These are phyloP conservation scores for Lerema accius DNA, from an alignment of 1,140 invertebrate genomes.

Conservation along the genomic window DNA sequence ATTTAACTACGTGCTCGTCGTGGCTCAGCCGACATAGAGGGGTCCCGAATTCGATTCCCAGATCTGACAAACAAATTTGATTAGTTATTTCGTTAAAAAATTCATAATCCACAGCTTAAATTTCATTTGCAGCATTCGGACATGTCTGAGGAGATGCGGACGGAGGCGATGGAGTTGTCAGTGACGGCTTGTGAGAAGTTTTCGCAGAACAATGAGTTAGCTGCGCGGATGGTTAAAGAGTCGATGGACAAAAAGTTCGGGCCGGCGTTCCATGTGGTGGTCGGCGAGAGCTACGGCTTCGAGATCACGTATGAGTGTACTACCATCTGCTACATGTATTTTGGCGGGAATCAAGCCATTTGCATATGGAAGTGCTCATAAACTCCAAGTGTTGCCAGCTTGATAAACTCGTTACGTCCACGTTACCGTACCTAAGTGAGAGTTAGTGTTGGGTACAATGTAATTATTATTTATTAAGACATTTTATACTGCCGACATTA, in stretches of 20 bases:
- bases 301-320: conserved; percentile 95
- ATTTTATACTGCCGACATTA: too few species aligned
- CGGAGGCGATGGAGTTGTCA: conserved; percentile 94
- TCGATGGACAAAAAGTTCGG: conserved; percentile 97
- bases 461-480: conserved; percentile 7
- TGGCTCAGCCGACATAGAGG: too few species aligned
- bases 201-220: conserved; percentile 87
- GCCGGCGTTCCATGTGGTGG: conserved; percentile 95
- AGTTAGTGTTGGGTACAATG: conserved; percentile 8
- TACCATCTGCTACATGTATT: conserved; percentile 95
- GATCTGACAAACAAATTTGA: too few species aligned
- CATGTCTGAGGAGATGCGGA: conserved; percentile 95
- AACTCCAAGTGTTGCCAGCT: conserved; percentile 25
- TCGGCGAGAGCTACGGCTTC: conserved; percentile 97
- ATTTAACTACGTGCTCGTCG: too few species aligned
- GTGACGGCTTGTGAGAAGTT: conserved; percentile 96
- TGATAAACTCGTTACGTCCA: conserved; percentile 5
- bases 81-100: too few species aligned
- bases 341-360: conserved; percentile 94
- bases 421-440: conserved; percentile 7
- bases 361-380: conserved; percentile 95
- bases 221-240: conserved; percentile 95
- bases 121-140: conserved; percentile 87
- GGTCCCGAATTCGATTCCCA: too few species aligned
- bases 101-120: conserved; percentile 18